Percentiles rank a stretch among this genome's conserved stretches.
Conservation (phyloP, 2,888 invertebrate genomes). For the Venusia cambrica region DNA sequence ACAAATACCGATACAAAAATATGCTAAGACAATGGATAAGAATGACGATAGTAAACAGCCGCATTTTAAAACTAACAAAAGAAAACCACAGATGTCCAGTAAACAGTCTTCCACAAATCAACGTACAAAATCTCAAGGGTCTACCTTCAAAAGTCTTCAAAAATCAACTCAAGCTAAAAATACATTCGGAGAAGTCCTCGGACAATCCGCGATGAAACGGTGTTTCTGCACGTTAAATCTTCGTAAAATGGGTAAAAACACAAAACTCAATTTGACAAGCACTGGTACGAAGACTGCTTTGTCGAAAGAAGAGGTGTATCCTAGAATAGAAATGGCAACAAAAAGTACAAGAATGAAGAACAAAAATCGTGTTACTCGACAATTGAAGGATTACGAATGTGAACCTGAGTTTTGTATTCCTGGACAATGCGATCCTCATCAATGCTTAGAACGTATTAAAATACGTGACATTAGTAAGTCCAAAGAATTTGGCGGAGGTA, state of each 20-base stretch:
- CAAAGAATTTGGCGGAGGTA: conserved; percentile 23
- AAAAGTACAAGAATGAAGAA: conserved; percentile 12
- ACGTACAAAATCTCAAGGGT: conserved; percentile 11
- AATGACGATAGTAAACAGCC: too few species aligned
- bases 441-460: conserved; percentile 33
- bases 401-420: conserved; percentile 40
- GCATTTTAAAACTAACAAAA: conserved; percentile 36
- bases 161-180: conserved; percentile 1
- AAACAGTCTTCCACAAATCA: conserved; percentile 26
- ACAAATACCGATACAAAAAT: too few species aligned
- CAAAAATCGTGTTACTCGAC: conserved; percentile 8
- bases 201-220: conserved; percentile 18
- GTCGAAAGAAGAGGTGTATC: conserved; percentile 20
- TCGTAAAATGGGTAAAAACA: conserved; percentile 18
- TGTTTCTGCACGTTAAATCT: conserved; percentile 35
- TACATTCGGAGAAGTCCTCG: not conserved
- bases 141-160: not conserved
- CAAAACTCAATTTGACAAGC: conserved; percentile 7
- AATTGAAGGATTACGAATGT: conserved; percentile 34
- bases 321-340: conserved; percentile 3
- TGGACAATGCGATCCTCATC: conserved; percentile 37
- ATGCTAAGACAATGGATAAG: too few species aligned
- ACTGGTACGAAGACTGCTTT: conserved; percentile 13
- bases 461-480: conserved; percentile 6
- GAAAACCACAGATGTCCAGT: conserved; percentile 19